Conservation (phyloP, 1,140 invertebrate species). For the Drosophila sechellia region DNA sequence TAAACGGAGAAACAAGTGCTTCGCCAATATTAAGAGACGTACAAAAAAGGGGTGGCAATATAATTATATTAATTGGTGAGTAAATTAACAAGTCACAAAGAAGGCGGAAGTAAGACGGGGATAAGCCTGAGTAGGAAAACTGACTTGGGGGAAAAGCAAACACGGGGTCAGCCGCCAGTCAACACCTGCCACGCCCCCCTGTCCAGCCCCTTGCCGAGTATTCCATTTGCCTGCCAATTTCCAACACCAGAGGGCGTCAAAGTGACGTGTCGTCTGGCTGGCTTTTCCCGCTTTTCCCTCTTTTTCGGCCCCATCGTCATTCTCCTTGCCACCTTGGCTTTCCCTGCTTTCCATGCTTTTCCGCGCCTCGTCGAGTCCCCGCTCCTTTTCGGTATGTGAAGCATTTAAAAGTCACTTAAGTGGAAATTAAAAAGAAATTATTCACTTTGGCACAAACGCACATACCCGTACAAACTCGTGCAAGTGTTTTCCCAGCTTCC, state of each 20-base stretch:
- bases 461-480: constrained; percentile 16
- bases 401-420: constrained; percentile 64
- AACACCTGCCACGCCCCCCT: constrained; percentile 28
- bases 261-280: constrained; percentile 53
- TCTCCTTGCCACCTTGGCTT: constrained; percentile 28
- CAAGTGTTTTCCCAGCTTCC: constrained; percentile 17
- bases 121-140: neutral
- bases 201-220: neutral
- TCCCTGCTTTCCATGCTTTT: constrained; percentile 39
- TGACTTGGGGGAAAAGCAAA: constrained; percentile 23
- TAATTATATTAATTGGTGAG: neutral
- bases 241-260: constrained; percentile 48
- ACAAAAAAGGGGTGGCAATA: neutral
- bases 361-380: neutral
- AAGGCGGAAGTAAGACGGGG: neutral
- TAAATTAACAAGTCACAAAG: neutral
- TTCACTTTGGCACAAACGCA: constrained; percentile 57
- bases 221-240: constrained; percentile 33
- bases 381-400: constrained; percentile 18
- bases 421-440: constrained; percentile 67
- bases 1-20: too few relatives aligned
- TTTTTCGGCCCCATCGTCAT: neutral
- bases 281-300: neutral
- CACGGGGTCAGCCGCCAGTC: constrained; percentile 16
- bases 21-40: too few relatives aligned